Base-by-base conservation (phyloP, 2,113 vertebrate species). In the Otus sunia region DNA sequence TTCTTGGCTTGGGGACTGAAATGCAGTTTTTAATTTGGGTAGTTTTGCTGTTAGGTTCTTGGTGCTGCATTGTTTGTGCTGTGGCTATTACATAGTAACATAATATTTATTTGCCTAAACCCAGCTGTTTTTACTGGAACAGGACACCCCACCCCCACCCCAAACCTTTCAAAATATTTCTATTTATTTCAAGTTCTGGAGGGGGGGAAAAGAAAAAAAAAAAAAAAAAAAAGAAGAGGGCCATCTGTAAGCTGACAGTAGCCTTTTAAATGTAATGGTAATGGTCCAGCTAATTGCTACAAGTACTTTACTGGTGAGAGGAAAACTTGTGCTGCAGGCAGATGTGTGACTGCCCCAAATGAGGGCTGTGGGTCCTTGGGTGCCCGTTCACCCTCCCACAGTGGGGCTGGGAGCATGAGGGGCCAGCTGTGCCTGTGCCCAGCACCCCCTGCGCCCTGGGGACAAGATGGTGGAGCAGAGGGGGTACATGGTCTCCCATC, bases 331-430 rank as follows among this genome's bases (percentile, higher is more conserved):
- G 58, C 18, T 34, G 10, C 26, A 56, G 56, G 3, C 36, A 52
- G 58, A 23, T 1, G 4, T 27, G 30, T 1, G 39, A 17, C 7
- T 60, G 26, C 9, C 12, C 30, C 2, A 1, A 10, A 9, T 1
- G 11, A 47, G 17, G 12, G 5, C 53, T 72, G 32, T 3, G 7
- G 4, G 39, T 56, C 55, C 2, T 1, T 50, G 63, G 58, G 29
- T 19, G 6, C 7, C 32, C 22, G 10, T 84, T 16, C 12, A 3
- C 19, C 16, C 29, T 84, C 25, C 29, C 2, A 2, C 52, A 72
- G 41, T 0, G 0, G 32, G 41, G 13, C 60, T 53, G 47, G 71
- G 60, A 56, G 36, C 0, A 1, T 3, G n/a, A 34, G 0, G 5
- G 26, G 41, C 16, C 2, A 1, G 43, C 53, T 50, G 26, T 9